phyloP scores from a whole-genome alignment of 1,140 invertebrate genomes.

The Conopomorpha cramerella region DNA sequence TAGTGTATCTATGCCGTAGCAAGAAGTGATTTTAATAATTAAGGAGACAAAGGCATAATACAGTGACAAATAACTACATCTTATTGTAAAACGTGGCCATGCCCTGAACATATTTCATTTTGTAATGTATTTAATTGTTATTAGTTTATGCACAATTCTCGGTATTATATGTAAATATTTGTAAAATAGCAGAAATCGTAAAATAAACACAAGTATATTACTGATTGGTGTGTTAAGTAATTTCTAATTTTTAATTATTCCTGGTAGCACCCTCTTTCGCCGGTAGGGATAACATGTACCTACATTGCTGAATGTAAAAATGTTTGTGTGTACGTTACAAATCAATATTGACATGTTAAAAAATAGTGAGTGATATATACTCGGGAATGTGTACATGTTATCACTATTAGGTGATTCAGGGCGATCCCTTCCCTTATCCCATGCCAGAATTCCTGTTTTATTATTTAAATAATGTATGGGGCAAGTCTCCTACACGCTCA shows the following conservation, averaged over 20 bases:
- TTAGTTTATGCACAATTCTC: conserved; percentile 64
- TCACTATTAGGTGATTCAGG: conserved; percentile 30
- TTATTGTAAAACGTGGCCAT: conserved; percentile 49
- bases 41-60: conserved; percentile 56
- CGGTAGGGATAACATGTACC: conserved; percentile 58
- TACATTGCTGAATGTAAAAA: conserved; percentile 6
- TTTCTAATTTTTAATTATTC: conserved; percentile 62
- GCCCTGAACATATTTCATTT: conserved; percentile 46
- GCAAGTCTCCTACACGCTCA: no score
- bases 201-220: conserved; percentile 64
- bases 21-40: conserved; percentile 55
- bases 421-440: conserved; percentile 29
- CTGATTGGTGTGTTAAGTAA: conserved; percentile 59
- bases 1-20: conserved; percentile 49
- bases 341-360: conserved; percentile 6
- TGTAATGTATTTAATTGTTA: conserved; percentile 62
- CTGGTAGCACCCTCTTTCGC: conserved; percentile 62
- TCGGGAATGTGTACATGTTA: conserved; percentile 43
- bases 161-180: conserved; percentile 64
- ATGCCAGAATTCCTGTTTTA: conserved; percentile 15
- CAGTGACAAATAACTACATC: conserved; percentile 45
- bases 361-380: conserved; percentile 8
- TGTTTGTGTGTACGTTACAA: background rate
- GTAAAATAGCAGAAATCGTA: conserved; percentile 60
- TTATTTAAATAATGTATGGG: no score